Base-by-base conservation (phyloP, 2,888 invertebrate species). In the Nemotelus pantherinus region DNA sequence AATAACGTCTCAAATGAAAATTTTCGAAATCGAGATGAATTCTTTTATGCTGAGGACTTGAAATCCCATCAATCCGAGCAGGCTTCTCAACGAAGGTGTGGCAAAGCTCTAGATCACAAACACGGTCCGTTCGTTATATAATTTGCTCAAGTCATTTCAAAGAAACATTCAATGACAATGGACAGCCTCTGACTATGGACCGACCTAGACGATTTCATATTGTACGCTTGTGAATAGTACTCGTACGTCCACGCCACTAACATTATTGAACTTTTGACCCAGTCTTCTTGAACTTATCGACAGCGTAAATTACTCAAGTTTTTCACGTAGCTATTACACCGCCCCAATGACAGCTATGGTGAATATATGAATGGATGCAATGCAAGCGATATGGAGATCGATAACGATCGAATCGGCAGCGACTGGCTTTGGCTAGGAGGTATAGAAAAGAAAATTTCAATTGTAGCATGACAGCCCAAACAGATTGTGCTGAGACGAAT, bases 251-350 rank as follows among this genome's bases (percentile, higher is more conserved):
- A 25, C 48, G 39, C 3, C 45, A 63, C 63, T 10, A 48, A 63
- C 53, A 74, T 74, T 63, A 60, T 50, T 74, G 74, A 74, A 74
- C 74, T 74, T 74, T 74, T 74, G 74, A 74, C 74, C 74, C 74
- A 74, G 47, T 63, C 74, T 43, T 74, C 74, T 74, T 74, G 74
- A 74, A 74, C 63, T 63, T 74, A 60, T 74, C 60, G n/a, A 43
- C 53, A 41, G 70, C 50, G 70, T 70, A 70, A 70, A 70, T 70
- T 53, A 70, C 53, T 70, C 6, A 41, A 53, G 43, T 39, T 70
- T 25, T 25, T 45, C 41, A 70, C 43, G 50, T 55, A 55, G 55
- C 55, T 43, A 43, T 55, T 70, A 70, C 55, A 9, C 47, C 70
- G 70, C 43, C 70, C 60, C 55, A 70, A 55, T 70, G 70, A 70